Percentiles rank a stretch among this genome's conserved stretches.
phyloP scores from a whole-genome alignment of 2,888 invertebrate genomes.

The Dastarcus helophoroides region DNA sequence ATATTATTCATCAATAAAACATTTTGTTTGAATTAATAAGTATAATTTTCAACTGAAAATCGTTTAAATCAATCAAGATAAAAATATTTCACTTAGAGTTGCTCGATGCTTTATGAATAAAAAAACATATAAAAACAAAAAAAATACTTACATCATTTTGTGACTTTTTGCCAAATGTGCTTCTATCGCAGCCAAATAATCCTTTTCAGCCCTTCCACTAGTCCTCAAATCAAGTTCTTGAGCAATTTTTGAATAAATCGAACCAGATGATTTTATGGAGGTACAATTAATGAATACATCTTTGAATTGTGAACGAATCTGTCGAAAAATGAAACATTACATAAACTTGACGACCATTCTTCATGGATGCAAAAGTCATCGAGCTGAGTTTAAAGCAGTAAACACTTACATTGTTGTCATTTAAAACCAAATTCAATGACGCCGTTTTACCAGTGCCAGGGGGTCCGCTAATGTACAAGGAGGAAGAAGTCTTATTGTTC shows the following conservation, averaged over 20 bases:
- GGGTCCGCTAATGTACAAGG: conserved; percentile 89
- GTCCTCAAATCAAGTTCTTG: conserved; percentile 54
- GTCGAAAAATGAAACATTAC: conserved; percentile 19
- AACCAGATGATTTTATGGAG: conserved; percentile 68
- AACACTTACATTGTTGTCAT: conserved; percentile 40
- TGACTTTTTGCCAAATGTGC: conserved; percentile 53
- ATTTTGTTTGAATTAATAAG: too few relatives aligned
- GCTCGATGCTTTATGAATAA: too few relatives aligned
- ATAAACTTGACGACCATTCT: background rate
- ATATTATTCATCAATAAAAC: too few relatives aligned
- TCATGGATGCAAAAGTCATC: background rate
- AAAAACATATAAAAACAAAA: too few relatives aligned
- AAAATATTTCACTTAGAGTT: too few relatives aligned
- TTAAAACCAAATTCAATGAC: conserved; percentile 62
- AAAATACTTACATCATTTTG: conserved; percentile 59
- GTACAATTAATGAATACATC: conserved; percentile 80
- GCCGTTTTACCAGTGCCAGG: conserved; percentile 98
- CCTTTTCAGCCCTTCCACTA: conserved; percentile 51
- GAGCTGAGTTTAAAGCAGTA: too few relatives aligned
- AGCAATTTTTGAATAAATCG: conserved; percentile 69
- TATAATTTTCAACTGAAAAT: too few relatives aligned
- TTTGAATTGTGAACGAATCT: conserved; percentile 44
- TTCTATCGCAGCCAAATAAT: conserved; percentile 54
- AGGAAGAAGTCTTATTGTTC: conserved; percentile 54
- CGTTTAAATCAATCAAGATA: too few relatives aligned